Evolutionary conservation across 64 coral and sea anemone species (phyloP).

Genomic region (Dendronephthya gigantea): DNA sequence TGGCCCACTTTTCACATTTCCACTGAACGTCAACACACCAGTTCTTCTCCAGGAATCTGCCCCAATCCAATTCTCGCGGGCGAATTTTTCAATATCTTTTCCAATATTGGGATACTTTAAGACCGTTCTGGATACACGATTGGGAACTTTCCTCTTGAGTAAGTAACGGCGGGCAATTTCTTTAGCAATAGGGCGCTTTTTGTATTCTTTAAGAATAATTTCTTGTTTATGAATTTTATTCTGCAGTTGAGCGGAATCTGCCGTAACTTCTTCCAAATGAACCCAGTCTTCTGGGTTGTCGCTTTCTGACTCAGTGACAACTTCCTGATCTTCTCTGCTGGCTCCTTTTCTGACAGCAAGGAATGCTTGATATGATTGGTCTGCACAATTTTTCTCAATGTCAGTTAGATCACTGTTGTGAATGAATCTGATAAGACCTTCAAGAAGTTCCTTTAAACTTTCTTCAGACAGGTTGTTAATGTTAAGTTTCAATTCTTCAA

Average conservation of each 20-base stretch:
- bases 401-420: neutral
- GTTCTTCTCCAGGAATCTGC: conserved; percentile 11
- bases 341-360: neutral
- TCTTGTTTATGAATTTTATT: neutral
- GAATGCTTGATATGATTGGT: conserved; percentile 32
- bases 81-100: neutral
- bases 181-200: conserved; percentile 2
- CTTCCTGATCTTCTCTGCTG: neutral
- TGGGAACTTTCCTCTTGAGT: neutral
- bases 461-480: conserved; percentile 9
- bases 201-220: neutral
- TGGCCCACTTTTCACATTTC: conserved; percentile 26
- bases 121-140: conserved; percentile 1
- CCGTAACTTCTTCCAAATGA: neutral
- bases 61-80: neutral
- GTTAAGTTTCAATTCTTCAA: conserved; percentile 18
- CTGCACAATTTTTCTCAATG: neutral
- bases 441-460: conserved; percentile 8
- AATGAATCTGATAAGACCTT: neutral
- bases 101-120: conserved; percentile 15
- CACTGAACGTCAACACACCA: conserved; percentile 18
- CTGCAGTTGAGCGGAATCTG: neutral
- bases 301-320: conserved; percentile 33
- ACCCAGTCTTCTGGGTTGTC: conserved; percentile 26
- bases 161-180: neutral